These are phyloP conservation scores for Amblyjoppa fuscipennis DNA, from an alignment of 2,888 invertebrate species.

Conservation along the genomic window DNA sequence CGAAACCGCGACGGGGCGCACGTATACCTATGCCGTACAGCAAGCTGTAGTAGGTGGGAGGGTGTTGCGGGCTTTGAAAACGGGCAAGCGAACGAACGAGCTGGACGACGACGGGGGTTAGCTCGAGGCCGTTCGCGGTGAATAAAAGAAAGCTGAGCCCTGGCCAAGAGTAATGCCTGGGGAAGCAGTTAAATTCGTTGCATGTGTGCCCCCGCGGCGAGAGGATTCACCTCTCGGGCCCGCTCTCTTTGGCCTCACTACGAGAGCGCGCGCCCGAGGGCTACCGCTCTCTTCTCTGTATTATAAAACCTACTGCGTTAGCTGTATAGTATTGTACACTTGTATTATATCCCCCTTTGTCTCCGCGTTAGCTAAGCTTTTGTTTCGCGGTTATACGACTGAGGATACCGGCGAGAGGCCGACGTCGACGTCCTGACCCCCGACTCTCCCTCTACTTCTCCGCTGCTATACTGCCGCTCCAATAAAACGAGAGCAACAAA, in stretches of 20 bases:
- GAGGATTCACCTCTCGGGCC: constrained; percentile 66
- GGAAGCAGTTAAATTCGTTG: constrained; percentile 85
- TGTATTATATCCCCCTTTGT: constrained; percentile 79
- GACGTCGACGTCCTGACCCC: constrained; percentile 46
- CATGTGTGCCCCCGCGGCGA: constrained; percentile 82
- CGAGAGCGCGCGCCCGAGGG: constrained; percentile 16
- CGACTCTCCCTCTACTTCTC: constrained; percentile 46
- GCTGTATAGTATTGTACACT: constrained; percentile 28
- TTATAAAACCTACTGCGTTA: constrained; percentile 40
- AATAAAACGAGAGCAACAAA: constrained; percentile 81
- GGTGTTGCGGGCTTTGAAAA: constrained; percentile 23
- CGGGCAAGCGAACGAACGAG: constrained; percentile 68
- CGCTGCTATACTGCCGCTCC: constrained; percentile 68
- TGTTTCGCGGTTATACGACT: constrained; percentile 84
- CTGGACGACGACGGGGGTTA: constrained; percentile 49
- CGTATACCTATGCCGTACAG: constrained; percentile 3
- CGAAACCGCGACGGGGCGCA: constrained; percentile 22
- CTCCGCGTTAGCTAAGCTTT: constrained; percentile 84
- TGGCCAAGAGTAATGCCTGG: constrained; percentile 81
- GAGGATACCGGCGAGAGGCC: constrained; percentile 77
- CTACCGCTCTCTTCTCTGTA: constrained; percentile 5
- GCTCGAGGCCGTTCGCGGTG: constrained; percentile 65
- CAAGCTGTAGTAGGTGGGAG: constrained; percentile 17
- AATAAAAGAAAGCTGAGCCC: constrained; percentile 82
- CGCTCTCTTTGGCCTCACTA: constrained; percentile 14